Conservation (phyloP, 2,888 invertebrate species). For the Girardia tigrina region DNA sequence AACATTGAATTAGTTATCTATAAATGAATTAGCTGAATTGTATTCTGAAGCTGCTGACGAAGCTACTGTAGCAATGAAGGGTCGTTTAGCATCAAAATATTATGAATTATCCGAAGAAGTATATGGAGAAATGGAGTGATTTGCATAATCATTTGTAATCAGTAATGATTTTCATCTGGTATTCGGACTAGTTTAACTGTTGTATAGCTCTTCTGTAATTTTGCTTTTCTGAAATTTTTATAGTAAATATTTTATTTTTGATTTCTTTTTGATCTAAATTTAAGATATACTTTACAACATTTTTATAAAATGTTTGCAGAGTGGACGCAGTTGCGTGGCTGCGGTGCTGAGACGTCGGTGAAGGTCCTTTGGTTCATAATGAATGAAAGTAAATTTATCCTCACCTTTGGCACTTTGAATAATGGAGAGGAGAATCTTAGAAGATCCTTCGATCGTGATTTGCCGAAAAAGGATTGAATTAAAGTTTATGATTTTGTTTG, state of each 20-base stretch:
- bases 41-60: conserved; percentile 10
- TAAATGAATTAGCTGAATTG: not conserved
- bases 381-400: too few species aligned
- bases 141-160: not conserved
- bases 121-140: conserved; percentile 16
- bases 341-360: too few species aligned
- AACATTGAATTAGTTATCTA: not conserved
- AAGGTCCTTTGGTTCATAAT: too few species aligned
- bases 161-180: not conserved
- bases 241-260: not conserved
- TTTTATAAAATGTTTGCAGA: too few species aligned
- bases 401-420: too few species aligned
- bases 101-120: not conserved
- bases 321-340: too few species aligned
- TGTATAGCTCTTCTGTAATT: not conserved
- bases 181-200: not conserved
- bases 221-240: not conserved
- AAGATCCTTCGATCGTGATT: not conserved
- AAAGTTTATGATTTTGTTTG: too few species aligned
- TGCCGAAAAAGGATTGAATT: too few species aligned
- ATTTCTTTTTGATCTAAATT: too few species aligned
- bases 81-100: not conserved
- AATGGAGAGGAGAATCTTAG: not conserved
- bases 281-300: too few species aligned
- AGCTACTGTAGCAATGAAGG: conserved; percentile 24